These are phyloP conservation scores for Saccostrea cuccullata DNA, from an alignment of 1,140 invertebrate genomes.

Conservation along the genomic window DNA sequence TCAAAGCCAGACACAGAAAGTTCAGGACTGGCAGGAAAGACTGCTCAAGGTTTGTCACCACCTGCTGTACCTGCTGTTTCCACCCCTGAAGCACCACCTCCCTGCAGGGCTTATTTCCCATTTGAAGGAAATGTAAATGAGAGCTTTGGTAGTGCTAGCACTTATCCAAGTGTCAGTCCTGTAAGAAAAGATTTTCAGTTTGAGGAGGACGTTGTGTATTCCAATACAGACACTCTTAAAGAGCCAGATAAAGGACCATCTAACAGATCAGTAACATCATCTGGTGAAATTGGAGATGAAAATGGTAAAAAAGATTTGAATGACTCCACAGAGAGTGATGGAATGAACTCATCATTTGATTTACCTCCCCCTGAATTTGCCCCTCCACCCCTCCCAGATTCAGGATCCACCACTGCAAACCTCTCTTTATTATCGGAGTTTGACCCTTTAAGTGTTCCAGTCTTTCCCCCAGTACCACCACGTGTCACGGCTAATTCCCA, in stretches of 20 bases:
- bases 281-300: background rate
- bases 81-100: slow-evolving; percentile 35
- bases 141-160: slow-evolving; percentile 21
- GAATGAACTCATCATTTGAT: slow-evolving; percentile 7
- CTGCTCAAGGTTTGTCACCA: background rate
- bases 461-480: slow-evolving; percentile 2
- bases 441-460: slow-evolving; percentile 47
- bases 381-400: slow-evolving; percentile 53
- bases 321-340: slow-evolving; percentile 16
- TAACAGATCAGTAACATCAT: background rate
- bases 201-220: slow-evolving; percentile 8
- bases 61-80: background rate
- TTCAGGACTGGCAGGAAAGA: background rate
- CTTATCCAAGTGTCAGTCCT: slow-evolving; percentile 6
- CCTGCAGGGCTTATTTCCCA: slow-evolving; percentile 8
- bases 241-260: background rate
- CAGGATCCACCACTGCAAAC: background rate
- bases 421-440: slow-evolving; percentile 17
- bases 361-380: slow-evolving; percentile 56
- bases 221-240: background rate
- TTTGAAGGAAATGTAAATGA: slow-evolving; percentile 16
- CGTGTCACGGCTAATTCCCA: background rate
- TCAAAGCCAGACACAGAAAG: background rate
- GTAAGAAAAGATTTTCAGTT: background rate
- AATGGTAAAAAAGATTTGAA: background rate